Conservation (phyloP, 2,113 vertebrate genomes). For the Melanocharis versteri region DNA sequence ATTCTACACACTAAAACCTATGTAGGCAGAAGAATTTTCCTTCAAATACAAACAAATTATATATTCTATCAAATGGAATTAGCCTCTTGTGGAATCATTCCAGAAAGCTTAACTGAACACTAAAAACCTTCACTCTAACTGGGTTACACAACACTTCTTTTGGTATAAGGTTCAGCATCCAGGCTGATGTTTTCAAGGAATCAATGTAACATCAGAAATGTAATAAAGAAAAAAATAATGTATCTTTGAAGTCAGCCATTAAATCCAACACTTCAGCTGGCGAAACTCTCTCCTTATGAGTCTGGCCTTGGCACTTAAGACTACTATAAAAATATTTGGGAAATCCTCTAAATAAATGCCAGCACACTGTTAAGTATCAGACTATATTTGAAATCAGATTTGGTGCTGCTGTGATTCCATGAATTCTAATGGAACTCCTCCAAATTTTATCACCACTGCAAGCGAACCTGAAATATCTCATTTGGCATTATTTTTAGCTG, state of each 20-base stretch:
- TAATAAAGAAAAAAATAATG: background rate
- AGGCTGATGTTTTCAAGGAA: background rate
- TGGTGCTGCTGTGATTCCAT: background rate
- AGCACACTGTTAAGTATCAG: background rate
- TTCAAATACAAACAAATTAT: background rate
- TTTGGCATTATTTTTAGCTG: constrained; percentile 51
- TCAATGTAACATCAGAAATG: background rate
- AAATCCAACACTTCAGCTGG: background rate
- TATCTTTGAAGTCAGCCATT: background rate
- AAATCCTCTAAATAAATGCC: background rate
- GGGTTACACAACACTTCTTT: background rate
- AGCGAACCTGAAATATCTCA: background rate
- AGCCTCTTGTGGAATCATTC: background rate
- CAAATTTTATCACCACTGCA: background rate
- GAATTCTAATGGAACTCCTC: constrained; percentile 6
- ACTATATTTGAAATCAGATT: background rate
- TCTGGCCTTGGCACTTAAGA: background rate
- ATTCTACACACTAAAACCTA: background rate
- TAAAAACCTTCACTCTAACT: background rate
- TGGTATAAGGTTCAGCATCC: background rate
- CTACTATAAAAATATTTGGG: background rate
- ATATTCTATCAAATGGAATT: background rate
- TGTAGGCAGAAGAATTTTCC: background rate
- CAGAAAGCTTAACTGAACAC: background rate
- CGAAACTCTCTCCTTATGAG: background rate